Evolutionary conservation across 2,113 vertebrate genomes (phyloP), one percentile per base, ranked within the genome.

Genomic region (Myocastor coypus): DNA sequence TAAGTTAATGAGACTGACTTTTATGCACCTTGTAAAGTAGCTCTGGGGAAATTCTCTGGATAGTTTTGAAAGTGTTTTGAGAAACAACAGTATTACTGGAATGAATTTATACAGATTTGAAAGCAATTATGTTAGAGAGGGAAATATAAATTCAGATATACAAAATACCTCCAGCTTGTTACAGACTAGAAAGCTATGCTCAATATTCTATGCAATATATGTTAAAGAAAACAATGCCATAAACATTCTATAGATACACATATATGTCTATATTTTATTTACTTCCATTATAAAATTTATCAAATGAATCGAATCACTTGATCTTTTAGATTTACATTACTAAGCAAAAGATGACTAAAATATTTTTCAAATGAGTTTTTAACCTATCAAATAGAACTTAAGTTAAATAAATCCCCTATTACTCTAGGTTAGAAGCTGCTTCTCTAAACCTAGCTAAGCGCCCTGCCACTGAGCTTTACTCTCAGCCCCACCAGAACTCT

Each of bases 191-290:
- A 10, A 77, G 37, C 57, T 84, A 80, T 16, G 40, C 26, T 87
- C 19, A 22, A 20, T 68, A 69, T n/a, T 61, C 50, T 92, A 90
- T 77, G 93, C 61, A 90, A 92, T 34, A 20, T 0, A 57, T n/a
- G 92, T 83, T 55, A 92, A 92, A 81, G 59, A 94, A 96, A 94
- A 37, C 26, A 61, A 92, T 32, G 42, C 87, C 71, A 55, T 12
- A 68, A 92, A 22, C 8, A 81, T 66, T n/a, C n/a, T 59, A 42
- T 42, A 78, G 1, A 26, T 61, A 59, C 57, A 20, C 20, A 91
- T 92, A n/a, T 68, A 88, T 46, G 80, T 90, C 2, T 16, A 68
- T 85, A 80, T 87, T 92, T 91, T 95, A 40, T 28, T 89, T 87
- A 61, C 78, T 20, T 71, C 17, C 68, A 71, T 71, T 71, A 71